A percentile compares a stretch with the other conserved stretches of the same genome.
Conservation (phyloP, 2,113 vertebrate species). For the Eulacestoma nigropectus region DNA sequence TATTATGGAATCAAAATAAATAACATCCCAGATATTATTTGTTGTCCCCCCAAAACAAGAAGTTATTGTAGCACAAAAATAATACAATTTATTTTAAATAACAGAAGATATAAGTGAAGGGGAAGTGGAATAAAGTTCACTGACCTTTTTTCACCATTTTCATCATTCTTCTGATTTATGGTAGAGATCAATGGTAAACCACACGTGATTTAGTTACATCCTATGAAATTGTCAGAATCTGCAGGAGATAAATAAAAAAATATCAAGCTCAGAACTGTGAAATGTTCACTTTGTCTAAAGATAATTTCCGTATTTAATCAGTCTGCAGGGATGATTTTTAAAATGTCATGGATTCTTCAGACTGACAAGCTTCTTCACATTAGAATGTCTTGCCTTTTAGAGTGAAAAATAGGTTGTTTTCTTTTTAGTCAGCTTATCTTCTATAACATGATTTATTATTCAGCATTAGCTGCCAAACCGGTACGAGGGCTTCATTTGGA, state of each 20-base stretch:
- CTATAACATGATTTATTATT: neutral
- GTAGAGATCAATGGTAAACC: constrained; percentile 2
- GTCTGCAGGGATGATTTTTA: neutral
- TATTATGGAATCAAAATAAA: constrained; percentile 50
- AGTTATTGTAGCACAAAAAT: neutral
- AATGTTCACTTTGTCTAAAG: neutral
- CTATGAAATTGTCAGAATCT: neutral
- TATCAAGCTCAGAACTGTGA: neutral
- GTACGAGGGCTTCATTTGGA: neutral
- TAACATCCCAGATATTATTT: constrained; percentile 18
- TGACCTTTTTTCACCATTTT: constrained; percentile 30
- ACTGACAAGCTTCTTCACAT: neutral
- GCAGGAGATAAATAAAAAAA: neutral
- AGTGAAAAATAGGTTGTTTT: neutral
- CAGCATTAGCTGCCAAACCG: neutral
- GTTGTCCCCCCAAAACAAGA: neutral
- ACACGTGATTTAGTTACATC: neutral
- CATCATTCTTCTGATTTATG: neutral
- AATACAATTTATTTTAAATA: constrained; percentile 31
- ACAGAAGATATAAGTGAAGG: neutral
- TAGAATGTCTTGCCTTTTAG: neutral
- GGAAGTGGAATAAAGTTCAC: neutral
- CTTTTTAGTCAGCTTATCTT: neutral
- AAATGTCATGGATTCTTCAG: constrained; percentile 2
- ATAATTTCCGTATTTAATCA: constrained; percentile 8